phyloP scores from a whole-genome alignment of 2,888 invertebrate genomes.

The Nomada goodeniana region DNA sequence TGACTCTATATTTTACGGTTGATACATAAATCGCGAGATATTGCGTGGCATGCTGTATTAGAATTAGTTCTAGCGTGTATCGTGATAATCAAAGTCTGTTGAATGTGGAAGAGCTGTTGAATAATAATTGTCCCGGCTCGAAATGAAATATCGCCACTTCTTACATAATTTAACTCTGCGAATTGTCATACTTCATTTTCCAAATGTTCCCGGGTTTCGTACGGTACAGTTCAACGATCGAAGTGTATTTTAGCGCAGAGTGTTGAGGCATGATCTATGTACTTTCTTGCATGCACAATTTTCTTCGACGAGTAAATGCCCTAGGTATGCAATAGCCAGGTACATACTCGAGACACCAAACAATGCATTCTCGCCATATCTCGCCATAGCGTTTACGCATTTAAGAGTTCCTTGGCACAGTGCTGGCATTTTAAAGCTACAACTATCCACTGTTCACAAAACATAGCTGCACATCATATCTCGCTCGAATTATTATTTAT shows the following conservation, averaged over 20 bases:
- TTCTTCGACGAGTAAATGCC: slow-evolving; percentile 59
- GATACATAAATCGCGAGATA: slow-evolving; percentile 1
- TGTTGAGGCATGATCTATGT: not conserved
- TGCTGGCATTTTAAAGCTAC: slow-evolving; percentile 32
- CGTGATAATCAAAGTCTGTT: slow-evolving; percentile 35
- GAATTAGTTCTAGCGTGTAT: slow-evolving; percentile 28
- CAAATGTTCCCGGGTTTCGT: not conserved
- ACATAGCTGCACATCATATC: not conserved
- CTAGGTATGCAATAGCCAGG: slow-evolving; percentile 73
- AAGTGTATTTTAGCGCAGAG: not conserved
- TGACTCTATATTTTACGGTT: not conserved
- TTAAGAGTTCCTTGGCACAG: slow-evolving; percentile 12
- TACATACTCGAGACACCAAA: slow-evolving; percentile 66
- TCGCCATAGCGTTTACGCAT: slow-evolving; percentile 8
- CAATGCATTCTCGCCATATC: slow-evolving; percentile 52
- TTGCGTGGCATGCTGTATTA: slow-evolving; percentile 22
- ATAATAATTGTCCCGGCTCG: slow-evolving; percentile 6
- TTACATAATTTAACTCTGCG: not conserved
- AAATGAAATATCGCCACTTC: not conserved
- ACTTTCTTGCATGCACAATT: slow-evolving; percentile 46
- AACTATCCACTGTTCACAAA: slow-evolving; percentile 28
- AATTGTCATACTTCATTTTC: not conserved
- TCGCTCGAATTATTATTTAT: not conserved
- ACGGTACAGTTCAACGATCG: not conserved
- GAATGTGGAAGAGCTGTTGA: slow-evolving; percentile 21